Evolutionary conservation across 1,140 invertebrate genomes (phyloP), one percentile per base, ranked within the genome.

Genomic region (Arion vulgaris): DNA sequence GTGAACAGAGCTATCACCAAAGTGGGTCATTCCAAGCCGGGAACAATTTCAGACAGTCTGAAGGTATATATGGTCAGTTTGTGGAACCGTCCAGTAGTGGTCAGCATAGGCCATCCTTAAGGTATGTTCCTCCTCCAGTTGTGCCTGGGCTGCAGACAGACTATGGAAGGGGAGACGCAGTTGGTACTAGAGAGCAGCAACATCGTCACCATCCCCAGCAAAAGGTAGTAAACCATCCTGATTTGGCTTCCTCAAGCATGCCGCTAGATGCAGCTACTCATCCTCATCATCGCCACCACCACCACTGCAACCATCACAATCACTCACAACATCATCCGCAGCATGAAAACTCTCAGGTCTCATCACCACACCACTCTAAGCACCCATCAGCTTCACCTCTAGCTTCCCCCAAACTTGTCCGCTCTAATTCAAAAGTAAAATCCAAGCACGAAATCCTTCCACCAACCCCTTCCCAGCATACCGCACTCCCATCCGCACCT

Each of bases 11-110:
- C 1, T 62, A 68, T 13, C 17, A 62, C 15, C 1, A 78, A 28
- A 53, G 38, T 19, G 45, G 38, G 2, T 5, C 15, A 1, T 78
- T 34, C 36, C 19, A 62, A 4, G 28, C 32, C 0, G 5, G 34
- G 1, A 39, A 4, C 53, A 78, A 39, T 38, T 15, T 28, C 7
- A 32, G 36, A 34, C 41, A 57, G 28, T 62, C 76, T 1, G 76
- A 80, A 15, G 78, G 78, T 0, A 80, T 80, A 9, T 80, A 80
- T 51, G 78, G 78, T 9, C 38, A 69, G 41, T 80, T 80, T 38
- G 66, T 80, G 0, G 34, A 71, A 41, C 78, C 78, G 0, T 34
- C 74, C 11, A 36, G 23, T 36, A 28, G 45, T 5, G 36, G 39
- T 38, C 62, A 32, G 5, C 51, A 78, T 36, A 41, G 76, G 7